Percentiles rank a stretch among this genome's conserved stretches.
phyloP scores from a whole-genome alignment of 2,888 invertebrate species.

The Acleris cristana region DNA sequence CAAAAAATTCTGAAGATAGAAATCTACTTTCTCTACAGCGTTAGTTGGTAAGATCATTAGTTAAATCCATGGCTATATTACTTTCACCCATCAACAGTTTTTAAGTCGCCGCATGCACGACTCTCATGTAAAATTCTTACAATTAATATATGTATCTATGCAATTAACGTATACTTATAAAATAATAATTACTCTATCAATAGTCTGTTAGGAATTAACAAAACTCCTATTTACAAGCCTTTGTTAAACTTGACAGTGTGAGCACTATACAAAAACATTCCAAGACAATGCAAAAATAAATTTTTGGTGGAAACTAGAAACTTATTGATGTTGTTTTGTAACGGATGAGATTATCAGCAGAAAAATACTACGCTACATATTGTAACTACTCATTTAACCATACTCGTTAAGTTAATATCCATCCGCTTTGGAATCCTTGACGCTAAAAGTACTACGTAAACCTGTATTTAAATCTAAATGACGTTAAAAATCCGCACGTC shows the following conservation, averaged over 20 bases:
- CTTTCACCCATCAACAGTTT: neutral
- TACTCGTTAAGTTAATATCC: constrained; percentile 25
- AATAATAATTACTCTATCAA: too few species aligned
- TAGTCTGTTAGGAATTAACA: too few species aligned
- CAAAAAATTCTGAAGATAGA: neutral
- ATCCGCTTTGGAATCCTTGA: constrained; percentile 16
- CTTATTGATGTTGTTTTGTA: neutral
- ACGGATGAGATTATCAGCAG: neutral
- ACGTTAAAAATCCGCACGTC: constrained; percentile 9
- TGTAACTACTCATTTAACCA: constrained; percentile 10
- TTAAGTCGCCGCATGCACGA: too few species aligned
- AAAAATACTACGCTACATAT: neutral
- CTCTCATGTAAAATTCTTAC: too few species aligned
- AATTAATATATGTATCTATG: too few species aligned
- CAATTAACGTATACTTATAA: too few species aligned
- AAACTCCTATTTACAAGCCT: too few species aligned
- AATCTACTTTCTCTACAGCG: neutral
- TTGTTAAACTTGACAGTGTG: too few species aligned
- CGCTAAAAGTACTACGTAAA: constrained; percentile 19
- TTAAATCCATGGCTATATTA: neutral
- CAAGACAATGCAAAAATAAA: too few species aligned
- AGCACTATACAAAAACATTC: too few species aligned
- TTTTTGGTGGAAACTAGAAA: neutral
- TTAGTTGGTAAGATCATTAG: too few species aligned
- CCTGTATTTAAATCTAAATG: constrained; percentile 23